These are phyloP conservation scores for Drosophila borealis DNA, from an alignment of 2,888 invertebrate genomes.

Conservation along the genomic window DNA sequence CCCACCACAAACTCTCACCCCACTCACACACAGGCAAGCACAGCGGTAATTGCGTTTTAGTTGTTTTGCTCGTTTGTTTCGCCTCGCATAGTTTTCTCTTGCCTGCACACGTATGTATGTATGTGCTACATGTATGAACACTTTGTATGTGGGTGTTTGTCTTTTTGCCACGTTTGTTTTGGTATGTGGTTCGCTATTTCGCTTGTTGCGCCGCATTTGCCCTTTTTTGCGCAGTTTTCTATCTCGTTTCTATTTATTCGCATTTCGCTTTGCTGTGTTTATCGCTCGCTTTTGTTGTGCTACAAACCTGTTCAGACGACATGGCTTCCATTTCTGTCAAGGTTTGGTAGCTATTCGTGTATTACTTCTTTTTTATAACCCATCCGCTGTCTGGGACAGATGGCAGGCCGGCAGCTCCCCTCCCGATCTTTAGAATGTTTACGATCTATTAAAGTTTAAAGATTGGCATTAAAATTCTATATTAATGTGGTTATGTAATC, in stretches of 20 bases:
- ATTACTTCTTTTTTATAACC: constrained; percentile 36
- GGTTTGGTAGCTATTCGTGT: constrained; percentile 49
- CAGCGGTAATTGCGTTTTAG: constrained; percentile 71
- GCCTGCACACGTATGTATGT: constrained; percentile 5
- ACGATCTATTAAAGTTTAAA: constrained; percentile 57
- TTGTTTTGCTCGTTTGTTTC: constrained; percentile 77
- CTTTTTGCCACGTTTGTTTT: constrained; percentile 63
- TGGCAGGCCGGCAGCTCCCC: constrained; percentile 26
- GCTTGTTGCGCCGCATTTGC: constrained; percentile 45
- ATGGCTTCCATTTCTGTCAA: constrained; percentile 53
- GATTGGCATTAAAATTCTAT: constrained; percentile 34
- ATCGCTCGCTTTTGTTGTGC: constrained; percentile 33
- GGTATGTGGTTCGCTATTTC: constrained; percentile 62
- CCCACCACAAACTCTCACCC: constrained; percentile 17
- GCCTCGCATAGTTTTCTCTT: constrained; percentile 58
- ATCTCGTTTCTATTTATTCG: constrained; percentile 50
- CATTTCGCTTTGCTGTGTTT: constrained; percentile 60
- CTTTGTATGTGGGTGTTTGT: constrained; percentile 14
- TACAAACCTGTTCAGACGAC: constrained; percentile 63
- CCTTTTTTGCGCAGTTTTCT: constrained; percentile 39
- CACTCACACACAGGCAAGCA: constrained; percentile 4
- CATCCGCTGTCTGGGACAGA: constrained; percentile 47
- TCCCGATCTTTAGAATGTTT: constrained; percentile 10
- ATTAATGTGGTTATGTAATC: too few relatives aligned
- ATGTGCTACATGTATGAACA: not conserved